Conservation (phyloP, 2,113 vertebrate genomes). For the Reinhardtius hippoglossoides region DNA sequence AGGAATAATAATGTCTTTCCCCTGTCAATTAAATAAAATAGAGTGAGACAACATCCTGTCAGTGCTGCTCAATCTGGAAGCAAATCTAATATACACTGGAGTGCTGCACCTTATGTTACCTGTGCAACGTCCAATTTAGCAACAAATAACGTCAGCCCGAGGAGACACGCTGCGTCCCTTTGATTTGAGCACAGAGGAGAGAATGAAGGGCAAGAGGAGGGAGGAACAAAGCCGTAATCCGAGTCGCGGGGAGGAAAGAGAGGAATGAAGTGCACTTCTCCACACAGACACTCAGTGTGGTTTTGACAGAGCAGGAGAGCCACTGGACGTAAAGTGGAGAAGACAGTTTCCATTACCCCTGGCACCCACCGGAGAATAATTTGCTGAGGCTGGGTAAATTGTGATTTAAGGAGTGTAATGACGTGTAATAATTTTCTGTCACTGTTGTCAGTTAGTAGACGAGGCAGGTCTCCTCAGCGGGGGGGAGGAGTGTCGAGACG, state of each 20-base stretch:
- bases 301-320: constrained; percentile 75
- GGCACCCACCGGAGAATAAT: constrained; percentile 82
- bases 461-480: constrained; percentile 48
- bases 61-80: constrained; percentile 29
- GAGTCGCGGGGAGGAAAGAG: neutral
- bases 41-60: constrained; percentile 41
- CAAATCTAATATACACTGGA: constrained; percentile 39
- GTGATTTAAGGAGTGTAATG: constrained; percentile 90
- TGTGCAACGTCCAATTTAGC: constrained; percentile 60
- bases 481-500: constrained; percentile 37
- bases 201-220: neutral
- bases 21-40: constrained; percentile 49
- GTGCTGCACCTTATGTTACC: constrained; percentile 35
- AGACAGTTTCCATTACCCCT: constrained; percentile 88
- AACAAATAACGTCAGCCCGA: constrained; percentile 52
- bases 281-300: constrained; percentile 63
- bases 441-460: constrained; percentile 82
- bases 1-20: neutral
- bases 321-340: constrained; percentile 81
- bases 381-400: constrained; percentile 88
- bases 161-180: constrained; percentile 37
- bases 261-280: neutral
- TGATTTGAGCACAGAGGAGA: constrained; percentile 17
- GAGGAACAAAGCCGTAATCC: neutral
- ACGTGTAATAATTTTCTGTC: constrained; percentile 90